phyloP scores from a whole-genome alignment of 1,140 invertebrate species.

The Drosophila nannoptera region DNA sequence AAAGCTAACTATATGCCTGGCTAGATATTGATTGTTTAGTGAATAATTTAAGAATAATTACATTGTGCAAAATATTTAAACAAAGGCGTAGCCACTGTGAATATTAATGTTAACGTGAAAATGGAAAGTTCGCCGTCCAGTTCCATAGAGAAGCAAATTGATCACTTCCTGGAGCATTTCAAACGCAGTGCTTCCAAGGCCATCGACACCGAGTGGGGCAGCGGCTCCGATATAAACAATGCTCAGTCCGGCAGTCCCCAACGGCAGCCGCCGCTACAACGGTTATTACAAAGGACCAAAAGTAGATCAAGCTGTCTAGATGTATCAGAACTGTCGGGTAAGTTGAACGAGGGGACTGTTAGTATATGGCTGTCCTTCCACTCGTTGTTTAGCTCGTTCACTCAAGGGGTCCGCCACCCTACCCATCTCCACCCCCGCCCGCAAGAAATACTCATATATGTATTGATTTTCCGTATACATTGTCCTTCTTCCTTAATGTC shows the following conservation, averaged over 20 bases:
- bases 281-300: slow-evolving; percentile 54
- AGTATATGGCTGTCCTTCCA: background rate
- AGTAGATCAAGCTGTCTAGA: slow-evolving; percentile 64
- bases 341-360: slow-evolving; percentile 10
- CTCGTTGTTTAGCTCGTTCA: background rate
- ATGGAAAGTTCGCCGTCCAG: slow-evolving; percentile 84
- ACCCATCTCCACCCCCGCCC: slow-evolving; percentile 7
- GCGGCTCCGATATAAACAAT: slow-evolving; percentile 21
- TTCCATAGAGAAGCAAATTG: slow-evolving; percentile 88
- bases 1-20: no score
- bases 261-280: slow-evolving; percentile 38
- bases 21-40: no score
- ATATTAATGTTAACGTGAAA: slow-evolving; percentile 20
- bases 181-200: slow-evolving; percentile 86
- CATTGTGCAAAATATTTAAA: no score
- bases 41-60: background rate
- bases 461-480: slow-evolving; percentile 53
- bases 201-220: slow-evolving; percentile 78
- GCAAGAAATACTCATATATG: background rate
- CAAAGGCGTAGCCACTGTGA: background rate
- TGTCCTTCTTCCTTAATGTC: slow-evolving; percentile 19
- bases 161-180: slow-evolving; percentile 89
- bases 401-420: slow-evolving; percentile 19
- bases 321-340: slow-evolving; percentile 58
- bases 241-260: slow-evolving; percentile 36